These are phyloP conservation scores for Sphaerophoria taeniata DNA, from an alignment of 2,888 invertebrate species.

Conservation along the genomic window DNA sequence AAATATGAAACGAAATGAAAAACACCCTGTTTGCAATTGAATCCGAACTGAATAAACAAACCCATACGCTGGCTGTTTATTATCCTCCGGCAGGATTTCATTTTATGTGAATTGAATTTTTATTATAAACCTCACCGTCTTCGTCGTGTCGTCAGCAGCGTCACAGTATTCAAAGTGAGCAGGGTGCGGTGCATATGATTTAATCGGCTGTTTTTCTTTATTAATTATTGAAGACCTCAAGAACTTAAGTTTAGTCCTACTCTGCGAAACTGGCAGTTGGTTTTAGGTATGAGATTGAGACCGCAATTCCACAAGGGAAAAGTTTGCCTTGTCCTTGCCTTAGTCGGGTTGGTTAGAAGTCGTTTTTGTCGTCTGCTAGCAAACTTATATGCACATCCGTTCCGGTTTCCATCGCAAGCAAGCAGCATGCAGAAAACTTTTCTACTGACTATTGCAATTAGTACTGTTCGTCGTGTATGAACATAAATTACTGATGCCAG, in stretches of 20 bases:
- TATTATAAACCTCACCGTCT: slow-evolving; percentile 55
- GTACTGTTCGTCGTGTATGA: slow-evolving; percentile 75
- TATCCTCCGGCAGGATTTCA: slow-evolving; percentile 63
- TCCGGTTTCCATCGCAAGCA: slow-evolving; percentile 5
- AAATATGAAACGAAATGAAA: slow-evolving; percentile 50
- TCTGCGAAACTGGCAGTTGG: slow-evolving; percentile 24
- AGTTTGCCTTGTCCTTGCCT: slow-evolving; percentile 49
- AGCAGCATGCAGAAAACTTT: slow-evolving; percentile 76
- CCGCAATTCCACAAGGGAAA: slow-evolving; percentile 70
- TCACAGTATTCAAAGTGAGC: not conserved
- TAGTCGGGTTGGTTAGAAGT: slow-evolving; percentile 12
- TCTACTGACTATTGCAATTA: slow-evolving; percentile 76
- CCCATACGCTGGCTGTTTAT: slow-evolving; percentile 61
- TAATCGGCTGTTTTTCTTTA: slow-evolving; percentile 59
- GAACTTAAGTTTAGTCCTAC: slow-evolving; percentile 42
- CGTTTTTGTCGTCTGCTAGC: slow-evolving; percentile 22
- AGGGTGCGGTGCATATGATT: slow-evolving; percentile 42
- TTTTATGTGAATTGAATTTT: slow-evolving; percentile 71
- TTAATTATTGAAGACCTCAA: slow-evolving; percentile 66
- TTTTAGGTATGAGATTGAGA: slow-evolving; percentile 15
- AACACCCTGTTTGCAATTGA: slow-evolving; percentile 52
- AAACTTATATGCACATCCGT: slow-evolving; percentile 60
- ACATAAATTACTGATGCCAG: slow-evolving; percentile 76
- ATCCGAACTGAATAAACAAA: slow-evolving; percentile 12
- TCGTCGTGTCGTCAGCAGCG: not conserved